Evolutionary conservation across 2,797 vertebrate species (phyloP), one percentile per base, ranked within the genome.

Genomic region (Microctenopoma stevenorrisi): DNA sequence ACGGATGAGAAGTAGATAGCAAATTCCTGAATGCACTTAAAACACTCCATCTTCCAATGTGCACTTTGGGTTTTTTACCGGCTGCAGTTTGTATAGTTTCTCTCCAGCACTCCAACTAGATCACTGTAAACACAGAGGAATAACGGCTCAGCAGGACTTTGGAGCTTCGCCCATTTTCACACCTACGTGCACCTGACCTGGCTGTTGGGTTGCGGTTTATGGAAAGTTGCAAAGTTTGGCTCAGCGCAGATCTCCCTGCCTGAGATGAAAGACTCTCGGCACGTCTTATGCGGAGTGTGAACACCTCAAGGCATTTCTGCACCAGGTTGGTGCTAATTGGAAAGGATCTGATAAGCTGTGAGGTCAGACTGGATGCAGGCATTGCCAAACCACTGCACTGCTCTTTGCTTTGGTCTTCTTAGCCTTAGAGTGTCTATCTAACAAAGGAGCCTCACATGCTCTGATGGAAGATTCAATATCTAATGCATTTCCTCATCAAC

Each of bases 401-500:
- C 42, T 44, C 43, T 46, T 33, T 42, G 38, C 52, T 63, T 16
- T 47, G 6, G 12, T 48, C 54, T 26, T 50, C 22, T 43, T 1
- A 5, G 16, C 51, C 37, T 54, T 53, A 49, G 5, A 18, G 15
- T 44, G 12, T 68, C 57, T 74, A 58, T 38, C 22, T 2, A 59
- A 72, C 44, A 56, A 78, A 69, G 44, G 55, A 33, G n/a, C 30
- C 28, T 47, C 22, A 15, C 4, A 40, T 55, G 58, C 59, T 51
- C 60, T 64, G 12, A 7, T 68, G 58, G 38, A 14, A 71, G 43
- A 54, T 28, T 25, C 64, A 47, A 15, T n/a, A 25, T 64, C 38
- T 33, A 18, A 68, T 54, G 75, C 71, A n/a, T 81, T 83, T 82
- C 64, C 66, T 69, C 28, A 60, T 68, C 70, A 55, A 54, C 55